A percentile compares a stretch with the other conserved stretches of the same genome.
Conservation (phyloP, 2,888 invertebrate genomes). For the Dolichomitus sp. region DNA sequence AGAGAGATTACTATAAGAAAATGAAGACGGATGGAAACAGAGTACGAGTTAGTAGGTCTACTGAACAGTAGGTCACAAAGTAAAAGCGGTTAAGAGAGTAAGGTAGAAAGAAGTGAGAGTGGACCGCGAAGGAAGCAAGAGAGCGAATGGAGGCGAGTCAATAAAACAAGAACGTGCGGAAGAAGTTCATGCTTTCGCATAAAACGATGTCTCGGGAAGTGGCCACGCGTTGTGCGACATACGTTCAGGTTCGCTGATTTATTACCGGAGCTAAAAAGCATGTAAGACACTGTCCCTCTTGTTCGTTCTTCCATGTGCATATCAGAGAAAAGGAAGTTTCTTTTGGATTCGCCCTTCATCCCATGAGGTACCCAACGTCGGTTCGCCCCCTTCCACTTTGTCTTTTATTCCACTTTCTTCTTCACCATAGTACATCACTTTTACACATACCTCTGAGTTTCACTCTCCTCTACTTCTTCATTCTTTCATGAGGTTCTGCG, state of each 20-base stretch:
- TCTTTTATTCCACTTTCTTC: background rate
- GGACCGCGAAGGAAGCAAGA: slow-evolving; percentile 51
- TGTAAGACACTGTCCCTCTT: slow-evolving; percentile 64
- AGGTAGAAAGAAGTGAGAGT: slow-evolving; percentile 56
- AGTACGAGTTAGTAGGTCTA: slow-evolving; percentile 41
- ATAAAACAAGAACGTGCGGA: slow-evolving; percentile 29
- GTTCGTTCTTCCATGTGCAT: slow-evolving; percentile 5
- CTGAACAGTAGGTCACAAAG: slow-evolving; percentile 58
- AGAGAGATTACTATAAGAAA: slow-evolving; percentile 26
- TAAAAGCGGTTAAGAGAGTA: slow-evolving; percentile 59
- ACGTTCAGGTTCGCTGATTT: slow-evolving; percentile 72
- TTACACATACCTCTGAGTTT: slow-evolving; percentile 25
- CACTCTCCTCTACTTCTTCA: slow-evolving; percentile 22
- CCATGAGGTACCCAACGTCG: slow-evolving; percentile 34
- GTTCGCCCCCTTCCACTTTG: slow-evolving; percentile 22
- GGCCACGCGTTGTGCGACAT: slow-evolving; percentile 63
- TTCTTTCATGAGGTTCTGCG: slow-evolving; percentile 31
- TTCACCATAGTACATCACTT: background rate
- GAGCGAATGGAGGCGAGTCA: slow-evolving; percentile 17
- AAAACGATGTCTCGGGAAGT: slow-evolving; percentile 60
- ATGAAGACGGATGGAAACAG: slow-evolving; percentile 23
- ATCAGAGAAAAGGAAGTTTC: slow-evolving; percentile 39
- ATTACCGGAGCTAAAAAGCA: slow-evolving; percentile 70
- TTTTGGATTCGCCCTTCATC: slow-evolving; percentile 22
- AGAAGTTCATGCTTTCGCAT: slow-evolving; percentile 67